A percentile compares a stretch with the other conserved stretches of the same genome.
Evolutionary conservation across 2,113 vertebrate species (phyloP).

Genomic region (zebrafish (Danio rerio)): GRCz12tu NC_133176.1:14057501-14058000

Average conservation of each 20-base stretch:
- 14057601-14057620: constrained; percentile 12
- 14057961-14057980: no score
- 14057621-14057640: background rate
- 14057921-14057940: no score
- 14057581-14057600: constrained; percentile 8
- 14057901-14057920: no score
- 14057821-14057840: no score
- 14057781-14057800: no score
- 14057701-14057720: constrained; percentile 1
- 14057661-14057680: background rate
- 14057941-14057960: no score
- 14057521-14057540: constrained; percentile 10
- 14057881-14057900: no score
- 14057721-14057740: background rate
- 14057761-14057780: no score
- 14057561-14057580: constrained; percentile 26
- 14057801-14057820: no score
- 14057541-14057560: constrained; percentile 6
- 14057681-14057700: background rate
- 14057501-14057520: background rate
- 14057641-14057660: background rate
- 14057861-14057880: no score
- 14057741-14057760: background rate
- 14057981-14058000: no score
- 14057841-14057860: no score